A percentile compares a stretch with the other conserved stretches of the same genome.
phyloP scores from a whole-genome alignment of 2,113 vertebrate genomes.

The Rhinoderma darwinii region DNA sequence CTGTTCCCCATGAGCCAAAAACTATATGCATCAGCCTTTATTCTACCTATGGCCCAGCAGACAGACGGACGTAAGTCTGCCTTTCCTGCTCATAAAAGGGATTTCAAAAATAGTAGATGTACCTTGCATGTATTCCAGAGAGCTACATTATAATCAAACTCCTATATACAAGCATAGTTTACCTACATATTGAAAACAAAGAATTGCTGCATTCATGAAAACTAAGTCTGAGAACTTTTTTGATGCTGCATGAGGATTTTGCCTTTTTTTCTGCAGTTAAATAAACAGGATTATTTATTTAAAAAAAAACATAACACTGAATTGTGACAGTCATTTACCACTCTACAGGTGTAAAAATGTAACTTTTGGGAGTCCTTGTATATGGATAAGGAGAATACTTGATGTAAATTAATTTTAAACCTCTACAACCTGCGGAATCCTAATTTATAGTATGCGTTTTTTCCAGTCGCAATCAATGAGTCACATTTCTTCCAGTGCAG shows the following conservation, averaged over 20 bases:
- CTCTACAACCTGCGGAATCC: background rate
- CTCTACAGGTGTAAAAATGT: slow-evolving; percentile 11
- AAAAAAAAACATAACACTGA: too few species aligned
- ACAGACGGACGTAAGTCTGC: too few species aligned
- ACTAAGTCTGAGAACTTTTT: background rate
- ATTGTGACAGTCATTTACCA: background rate
- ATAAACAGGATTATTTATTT: background rate
- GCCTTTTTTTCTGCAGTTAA: background rate
- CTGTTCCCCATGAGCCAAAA: too few species aligned
- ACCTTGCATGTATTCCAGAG: too few species aligned
- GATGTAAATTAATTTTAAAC: background rate
- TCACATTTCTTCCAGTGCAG: background rate
- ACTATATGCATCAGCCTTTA: too few species aligned
- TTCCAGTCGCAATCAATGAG: background rate
- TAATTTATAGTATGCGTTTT: background rate
- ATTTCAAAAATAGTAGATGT: too few species aligned
- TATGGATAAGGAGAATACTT: background rate
- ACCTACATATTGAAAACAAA: background rate
- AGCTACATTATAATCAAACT: too few species aligned
- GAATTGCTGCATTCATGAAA: background rate
- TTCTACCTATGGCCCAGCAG: too few species aligned
- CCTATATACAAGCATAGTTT: background rate
- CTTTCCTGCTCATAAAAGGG: too few species aligned
- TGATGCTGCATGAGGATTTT: background rate
- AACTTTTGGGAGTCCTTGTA: background rate